These are phyloP conservation scores for Lampris megalopsis DNA, from an alignment of 2,113 vertebrate species.

Conservation along the genomic window DNA sequence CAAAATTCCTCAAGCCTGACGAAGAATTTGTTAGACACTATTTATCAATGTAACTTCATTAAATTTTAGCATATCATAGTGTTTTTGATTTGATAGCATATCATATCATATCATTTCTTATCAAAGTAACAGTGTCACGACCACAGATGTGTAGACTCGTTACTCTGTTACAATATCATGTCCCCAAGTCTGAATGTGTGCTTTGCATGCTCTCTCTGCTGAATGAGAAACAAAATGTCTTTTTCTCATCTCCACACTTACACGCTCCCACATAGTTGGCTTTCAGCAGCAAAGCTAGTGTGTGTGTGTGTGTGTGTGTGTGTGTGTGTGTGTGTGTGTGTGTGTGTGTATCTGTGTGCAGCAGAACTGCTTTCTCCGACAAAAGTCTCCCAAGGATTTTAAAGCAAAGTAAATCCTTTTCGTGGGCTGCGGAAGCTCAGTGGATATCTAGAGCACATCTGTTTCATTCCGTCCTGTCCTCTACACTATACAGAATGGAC, in stretches of 20 bases:
- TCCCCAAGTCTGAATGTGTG: background rate
- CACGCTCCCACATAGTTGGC: background rate
- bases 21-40: too few species aligned
- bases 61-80: too few species aligned
- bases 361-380: slow-evolving; percentile 5
- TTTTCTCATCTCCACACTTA: background rate
- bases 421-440: slow-evolving; percentile 33
- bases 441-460: slow-evolving; percentile 39
- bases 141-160: background rate
- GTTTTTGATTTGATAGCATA: too few species aligned
- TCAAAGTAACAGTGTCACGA: too few species aligned
- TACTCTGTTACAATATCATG: background rate
- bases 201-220: background rate
- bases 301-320: slow-evolving; percentile 4
- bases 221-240: background rate
- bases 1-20: too few species aligned
- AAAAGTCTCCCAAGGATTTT: slow-evolving; percentile 26
- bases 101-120: too few species aligned
- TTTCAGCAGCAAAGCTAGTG: background rate
- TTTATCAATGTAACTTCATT: too few species aligned
- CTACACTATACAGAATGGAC: too few species aligned
- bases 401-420: slow-evolving; percentile 38
- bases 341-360: slow-evolving; percentile 12
- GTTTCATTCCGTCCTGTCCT: too few species aligned
- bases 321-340: slow-evolving; percentile 1